Percentiles rank a stretch among this genome's conserved stretches.
These are phyloP conservation scores for Lepas anatifera DNA, from an alignment of 2,888 invertebrate species.

Conservation along the genomic window DNA sequence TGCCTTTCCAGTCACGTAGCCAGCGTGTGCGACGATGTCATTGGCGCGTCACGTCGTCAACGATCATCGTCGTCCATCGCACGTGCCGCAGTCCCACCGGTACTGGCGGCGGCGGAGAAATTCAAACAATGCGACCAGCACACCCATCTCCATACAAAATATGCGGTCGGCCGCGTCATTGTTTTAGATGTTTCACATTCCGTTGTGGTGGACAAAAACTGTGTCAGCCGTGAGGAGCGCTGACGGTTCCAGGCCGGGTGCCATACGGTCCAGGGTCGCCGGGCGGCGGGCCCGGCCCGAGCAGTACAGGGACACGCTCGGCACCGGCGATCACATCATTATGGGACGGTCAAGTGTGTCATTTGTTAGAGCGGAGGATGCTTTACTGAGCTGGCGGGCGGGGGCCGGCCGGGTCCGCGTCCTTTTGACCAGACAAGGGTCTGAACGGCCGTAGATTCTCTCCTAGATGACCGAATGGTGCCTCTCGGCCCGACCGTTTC, in stretches of 20 bases:
- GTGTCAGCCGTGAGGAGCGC: not conserved
- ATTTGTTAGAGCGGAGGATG: not conserved
- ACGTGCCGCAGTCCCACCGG: not conserved
- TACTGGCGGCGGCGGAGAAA: not conserved
- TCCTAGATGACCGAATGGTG: not conserved
- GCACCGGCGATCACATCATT: conserved; percentile 1
- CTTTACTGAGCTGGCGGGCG: not conserved
- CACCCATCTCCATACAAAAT: not conserved
- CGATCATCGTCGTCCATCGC: not conserved
- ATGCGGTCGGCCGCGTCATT: not conserved
- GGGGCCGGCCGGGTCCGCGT: no score
- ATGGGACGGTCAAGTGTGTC: not conserved
- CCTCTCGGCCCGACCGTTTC: not conserved
- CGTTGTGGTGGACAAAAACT: not conserved
- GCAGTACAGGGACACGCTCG: no score
- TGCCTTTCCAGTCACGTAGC: not conserved
- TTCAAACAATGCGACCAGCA: not conserved
- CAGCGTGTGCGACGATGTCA: no score
- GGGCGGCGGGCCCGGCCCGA: not conserved
- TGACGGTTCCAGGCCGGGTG: not conserved
- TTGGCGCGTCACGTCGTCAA: no score
- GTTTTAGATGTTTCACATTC: conserved; percentile 10
- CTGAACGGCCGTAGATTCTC: not conserved
- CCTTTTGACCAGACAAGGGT: not conserved
- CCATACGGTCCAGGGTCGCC: not conserved